phyloP scores from a whole-genome alignment of 1,140 invertebrate species.

The Coelopa frigida region DNA sequence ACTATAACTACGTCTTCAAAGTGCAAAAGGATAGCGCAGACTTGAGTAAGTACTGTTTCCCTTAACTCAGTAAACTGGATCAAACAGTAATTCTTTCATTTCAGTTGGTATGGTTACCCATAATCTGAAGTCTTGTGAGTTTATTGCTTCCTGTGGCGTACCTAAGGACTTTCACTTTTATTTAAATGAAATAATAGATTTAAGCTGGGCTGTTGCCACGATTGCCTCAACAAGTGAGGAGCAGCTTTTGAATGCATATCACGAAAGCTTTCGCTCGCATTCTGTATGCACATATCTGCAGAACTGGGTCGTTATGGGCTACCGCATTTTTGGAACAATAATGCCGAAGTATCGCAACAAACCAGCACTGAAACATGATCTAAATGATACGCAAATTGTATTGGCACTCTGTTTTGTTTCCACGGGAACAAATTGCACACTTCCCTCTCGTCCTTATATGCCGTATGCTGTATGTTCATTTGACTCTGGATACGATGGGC shows the following conservation, averaged over 20 bases:
- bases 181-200: conserved; percentile 16
- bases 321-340: conserved; percentile 18
- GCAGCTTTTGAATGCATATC: conserved; percentile 3
- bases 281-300: conserved; percentile 4
- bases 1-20: conserved; percentile 15
- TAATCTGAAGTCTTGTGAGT: not conserved
- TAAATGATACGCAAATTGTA: conserved; percentile 18
- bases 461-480: conserved; percentile 1
- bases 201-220: conserved; percentile 8
- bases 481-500: conserved; percentile 5
- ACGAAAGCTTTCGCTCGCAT: conserved; percentile 9
- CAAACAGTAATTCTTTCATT: conserved; percentile 3
- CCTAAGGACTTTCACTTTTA: conserved; percentile 10
- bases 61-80: not conserved
- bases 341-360: conserved; percentile 17
- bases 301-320: conserved; percentile 8
- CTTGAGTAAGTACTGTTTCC: conserved; percentile 13
- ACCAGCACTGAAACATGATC: conserved; percentile 13
- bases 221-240: conserved; percentile 2
- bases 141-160: conserved; percentile 11
- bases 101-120: conserved; percentile 15
- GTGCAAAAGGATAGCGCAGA: conserved; percentile 13
- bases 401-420: conserved; percentile 12
- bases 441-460: conserved; percentile 7
- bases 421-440: conserved; percentile 7